A percentile compares a stretch with the other conserved stretches of the same genome.
Evolutionary conservation across 37 sponge, comb jelly and placozoan genomes (phyloP).

Genomic region (Hexactinellida sp.): DNA sequence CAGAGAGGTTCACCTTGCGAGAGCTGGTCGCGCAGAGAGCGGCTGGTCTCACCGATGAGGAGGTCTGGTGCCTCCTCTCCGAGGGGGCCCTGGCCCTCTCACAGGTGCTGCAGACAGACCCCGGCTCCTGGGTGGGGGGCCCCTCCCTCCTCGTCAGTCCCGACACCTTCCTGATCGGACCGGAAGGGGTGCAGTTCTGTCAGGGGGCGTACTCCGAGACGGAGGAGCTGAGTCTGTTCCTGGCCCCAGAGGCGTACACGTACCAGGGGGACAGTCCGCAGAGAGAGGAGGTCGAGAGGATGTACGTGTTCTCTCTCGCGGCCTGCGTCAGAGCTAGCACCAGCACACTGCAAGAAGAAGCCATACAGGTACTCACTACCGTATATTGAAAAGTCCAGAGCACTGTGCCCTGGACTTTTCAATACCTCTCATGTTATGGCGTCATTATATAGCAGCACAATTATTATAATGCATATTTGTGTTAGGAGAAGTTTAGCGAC

Average conservation of each 20-base stretch:
- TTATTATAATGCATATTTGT: not conserved
- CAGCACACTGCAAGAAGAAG: not conserved
- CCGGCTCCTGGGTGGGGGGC: not conserved
- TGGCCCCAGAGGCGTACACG: not conserved
- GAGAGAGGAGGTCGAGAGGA: not conserved
- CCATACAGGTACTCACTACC: not conserved
- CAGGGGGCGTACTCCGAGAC: not conserved
- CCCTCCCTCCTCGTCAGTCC: constrained; percentile 39
- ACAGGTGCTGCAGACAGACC: not conserved
- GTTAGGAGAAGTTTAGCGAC: not conserved
- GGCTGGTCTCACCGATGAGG: not conserved
- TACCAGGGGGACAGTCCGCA: not conserved
- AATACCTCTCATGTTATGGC: no score
- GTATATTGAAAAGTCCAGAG: no score
- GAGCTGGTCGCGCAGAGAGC: not conserved
- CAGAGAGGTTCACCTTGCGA: not conserved
- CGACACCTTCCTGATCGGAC: constrained; percentile 36
- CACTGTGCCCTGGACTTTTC: no score
- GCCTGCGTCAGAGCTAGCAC: not conserved
- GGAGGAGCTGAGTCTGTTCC: constrained; percentile 1
- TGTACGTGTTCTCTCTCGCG: not conserved
- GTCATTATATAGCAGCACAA: not conserved
- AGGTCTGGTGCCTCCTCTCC: not conserved
- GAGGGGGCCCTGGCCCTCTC: not conserved
- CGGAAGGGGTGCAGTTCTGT: constrained; percentile 34